These are phyloP conservation scores for Drosophila austrosaltans DNA, from an alignment of 2,888 invertebrate species.

Conservation along the genomic window DNA sequence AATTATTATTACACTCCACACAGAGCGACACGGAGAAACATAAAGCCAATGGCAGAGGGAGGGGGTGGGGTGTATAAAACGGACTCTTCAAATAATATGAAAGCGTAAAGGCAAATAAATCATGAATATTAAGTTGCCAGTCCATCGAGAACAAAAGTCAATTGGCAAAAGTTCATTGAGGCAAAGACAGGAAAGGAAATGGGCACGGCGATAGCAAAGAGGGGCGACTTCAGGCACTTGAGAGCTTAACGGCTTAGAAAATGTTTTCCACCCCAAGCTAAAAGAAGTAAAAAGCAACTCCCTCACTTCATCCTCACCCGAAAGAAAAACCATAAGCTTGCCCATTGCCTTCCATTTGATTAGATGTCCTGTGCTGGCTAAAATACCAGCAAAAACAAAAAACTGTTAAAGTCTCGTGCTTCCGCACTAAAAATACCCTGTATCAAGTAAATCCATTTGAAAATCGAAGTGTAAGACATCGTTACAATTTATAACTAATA, in stretches of 20 bases:
- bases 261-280: slow-evolving; percentile 27
- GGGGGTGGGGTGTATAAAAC: slow-evolving; percentile 11
- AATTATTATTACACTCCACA: slow-evolving; percentile 59
- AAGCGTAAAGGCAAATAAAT: slow-evolving; percentile 65
- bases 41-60: background rate
- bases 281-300: slow-evolving; percentile 8
- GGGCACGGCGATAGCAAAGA: slow-evolving; percentile 18
- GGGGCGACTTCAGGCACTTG: slow-evolving; percentile 37
- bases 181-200: slow-evolving; percentile 14
- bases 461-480: background rate
- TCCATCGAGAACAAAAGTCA: slow-evolving; percentile 66
- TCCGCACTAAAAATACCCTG: background rate
- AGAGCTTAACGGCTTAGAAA: slow-evolving; percentile 75
- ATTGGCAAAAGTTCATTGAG: slow-evolving; percentile 62
- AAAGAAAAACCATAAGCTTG: slow-evolving; percentile 8
- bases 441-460: background rate
- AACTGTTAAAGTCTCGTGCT: background rate
- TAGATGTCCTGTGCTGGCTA: slow-evolving; percentile 42
- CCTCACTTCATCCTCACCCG: slow-evolving; percentile 2
- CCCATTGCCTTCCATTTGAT: slow-evolving; percentile 59
- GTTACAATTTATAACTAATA: too few species aligned
- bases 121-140: slow-evolving; percentile 71
- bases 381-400: slow-evolving; percentile 12
- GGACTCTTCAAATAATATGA: slow-evolving; percentile 49
- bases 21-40: slow-evolving; percentile 20